phyloP scores from a whole-genome alignment of 2,888 invertebrate species.

The Andrena trimmerana region DNA sequence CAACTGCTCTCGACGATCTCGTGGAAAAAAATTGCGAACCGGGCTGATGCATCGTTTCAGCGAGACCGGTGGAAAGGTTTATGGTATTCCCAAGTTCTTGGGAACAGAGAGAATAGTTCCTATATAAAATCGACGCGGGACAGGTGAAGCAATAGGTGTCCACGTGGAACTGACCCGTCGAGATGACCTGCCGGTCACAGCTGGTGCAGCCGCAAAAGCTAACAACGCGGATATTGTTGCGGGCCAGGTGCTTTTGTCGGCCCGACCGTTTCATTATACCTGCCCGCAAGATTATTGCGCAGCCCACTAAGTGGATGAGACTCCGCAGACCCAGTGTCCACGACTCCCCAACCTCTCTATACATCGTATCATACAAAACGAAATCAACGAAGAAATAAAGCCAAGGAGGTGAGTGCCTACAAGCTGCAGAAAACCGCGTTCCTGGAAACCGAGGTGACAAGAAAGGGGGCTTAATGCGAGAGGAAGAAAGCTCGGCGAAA shows the following conservation, averaged over 20 bases:
- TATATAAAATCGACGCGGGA: conserved; percentile 7
- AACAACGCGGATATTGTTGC: conserved; percentile 61
- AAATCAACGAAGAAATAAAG: no score
- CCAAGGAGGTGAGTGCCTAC: no score
- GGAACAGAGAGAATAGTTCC: no score
- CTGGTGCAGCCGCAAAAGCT: conserved; percentile 64
- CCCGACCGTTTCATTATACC: conserved; percentile 64
- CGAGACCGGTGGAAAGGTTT: no score
- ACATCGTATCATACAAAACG: no score
- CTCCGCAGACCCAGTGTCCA: conserved; percentile 30
- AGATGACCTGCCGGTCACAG: conserved; percentile 62
- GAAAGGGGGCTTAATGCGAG: not conserved
- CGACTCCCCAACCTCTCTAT: no score
- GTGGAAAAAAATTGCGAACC: not conserved
- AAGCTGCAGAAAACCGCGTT: not conserved
- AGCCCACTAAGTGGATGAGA: conserved; percentile 34
- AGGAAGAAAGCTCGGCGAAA: not conserved
- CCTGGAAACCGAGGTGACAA: conserved; percentile 6
- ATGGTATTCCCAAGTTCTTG: no score
- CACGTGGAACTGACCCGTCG: conserved; percentile 60
- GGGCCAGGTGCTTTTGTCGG: conserved; percentile 64
- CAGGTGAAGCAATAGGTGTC: conserved; percentile 61
- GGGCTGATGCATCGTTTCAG: not conserved
- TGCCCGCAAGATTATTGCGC: conserved; percentile 55
- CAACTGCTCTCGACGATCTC: not conserved